Evolutionary conservation across 2,797 vertebrate species (phyloP).

Genomic region (Sebastolobus altivelis): DNA sequence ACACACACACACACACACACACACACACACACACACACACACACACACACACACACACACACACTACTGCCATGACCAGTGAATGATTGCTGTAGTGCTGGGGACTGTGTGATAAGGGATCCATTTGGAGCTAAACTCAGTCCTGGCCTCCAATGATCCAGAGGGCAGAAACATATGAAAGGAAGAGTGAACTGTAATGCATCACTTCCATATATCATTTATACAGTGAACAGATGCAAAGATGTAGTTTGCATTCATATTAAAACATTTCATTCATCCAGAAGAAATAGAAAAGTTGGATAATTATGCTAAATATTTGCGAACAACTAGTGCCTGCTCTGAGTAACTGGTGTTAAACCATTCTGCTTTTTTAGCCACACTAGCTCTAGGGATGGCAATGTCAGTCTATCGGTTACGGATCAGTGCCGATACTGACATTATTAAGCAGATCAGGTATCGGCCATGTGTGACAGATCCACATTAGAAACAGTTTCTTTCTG

Average conservation of each 20-base stretch:
- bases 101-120: constrained; percentile 56
- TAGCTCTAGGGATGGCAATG: background rate
- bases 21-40: constrained; percentile 7
- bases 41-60: constrained; percentile 17
- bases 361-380: background rate
- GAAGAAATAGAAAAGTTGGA: constrained; percentile 10
- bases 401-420: background rate
- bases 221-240: constrained; percentile 9
- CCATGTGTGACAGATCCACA: no score
- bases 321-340: background rate
- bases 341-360: constrained; percentile 1
- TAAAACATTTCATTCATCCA: background rate
- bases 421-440: background rate
- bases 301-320: constrained; percentile 1
- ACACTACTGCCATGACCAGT: constrained; percentile 28
- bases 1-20: constrained; percentile 16
- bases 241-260: constrained; percentile 1
- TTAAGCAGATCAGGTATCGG: background rate
- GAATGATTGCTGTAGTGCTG: constrained; percentile 52
- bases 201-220: constrained; percentile 31
- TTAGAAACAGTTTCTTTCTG: background rate
- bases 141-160: constrained; percentile 49
- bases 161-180: constrained; percentile 32
- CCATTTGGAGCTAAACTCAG: constrained; percentile 53
- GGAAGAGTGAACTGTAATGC: constrained; percentile 36